Percentiles rank a stretch among this genome's conserved stretches.
phyloP scores from a whole-genome alignment of 2,797 vertebrate species.

The Phoeniculus purpureus region DNA sequence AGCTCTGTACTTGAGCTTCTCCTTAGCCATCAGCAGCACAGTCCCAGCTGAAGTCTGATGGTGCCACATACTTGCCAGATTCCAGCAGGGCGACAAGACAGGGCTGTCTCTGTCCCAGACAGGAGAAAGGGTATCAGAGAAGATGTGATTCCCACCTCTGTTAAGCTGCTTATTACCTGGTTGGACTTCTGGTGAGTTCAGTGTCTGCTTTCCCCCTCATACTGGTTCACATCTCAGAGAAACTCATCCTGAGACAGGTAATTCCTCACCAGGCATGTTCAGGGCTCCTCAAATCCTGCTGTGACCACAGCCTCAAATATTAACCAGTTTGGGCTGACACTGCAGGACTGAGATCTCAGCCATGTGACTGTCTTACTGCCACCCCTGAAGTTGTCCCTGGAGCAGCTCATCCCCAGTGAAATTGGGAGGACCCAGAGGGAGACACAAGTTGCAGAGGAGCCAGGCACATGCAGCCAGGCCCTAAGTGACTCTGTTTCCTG shows the following conservation, averaged over 20 bases:
- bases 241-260: not conserved
- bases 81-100: not conserved
- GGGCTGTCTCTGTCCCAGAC: not conserved
- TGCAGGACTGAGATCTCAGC: not conserved
- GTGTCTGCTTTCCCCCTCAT: accelerated
- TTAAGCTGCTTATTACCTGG: accelerated
- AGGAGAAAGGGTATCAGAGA: not conserved
- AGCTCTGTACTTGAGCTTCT: not conserved
- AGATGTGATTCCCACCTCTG: not conserved
- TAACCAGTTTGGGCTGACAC: not conserved
- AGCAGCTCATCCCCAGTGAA: not conserved
- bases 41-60: not conserved
- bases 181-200: not conserved
- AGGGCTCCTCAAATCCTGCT: not conserved
- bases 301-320: not conserved
- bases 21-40: not conserved
- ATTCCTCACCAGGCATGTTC: not conserved
- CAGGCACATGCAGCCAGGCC: accelerated
- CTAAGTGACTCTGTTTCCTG: accelerated
- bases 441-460: not conserved
- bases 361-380: accelerated
- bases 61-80: not conserved
- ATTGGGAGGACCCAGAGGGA: not conserved
- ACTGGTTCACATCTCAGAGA: not conserved
- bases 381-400: not conserved